A percentile compares a stretch with the other conserved stretches of the same genome.
Conservation (phyloP, 2,888 invertebrate genomes). For the Plusia festucae region DNA sequence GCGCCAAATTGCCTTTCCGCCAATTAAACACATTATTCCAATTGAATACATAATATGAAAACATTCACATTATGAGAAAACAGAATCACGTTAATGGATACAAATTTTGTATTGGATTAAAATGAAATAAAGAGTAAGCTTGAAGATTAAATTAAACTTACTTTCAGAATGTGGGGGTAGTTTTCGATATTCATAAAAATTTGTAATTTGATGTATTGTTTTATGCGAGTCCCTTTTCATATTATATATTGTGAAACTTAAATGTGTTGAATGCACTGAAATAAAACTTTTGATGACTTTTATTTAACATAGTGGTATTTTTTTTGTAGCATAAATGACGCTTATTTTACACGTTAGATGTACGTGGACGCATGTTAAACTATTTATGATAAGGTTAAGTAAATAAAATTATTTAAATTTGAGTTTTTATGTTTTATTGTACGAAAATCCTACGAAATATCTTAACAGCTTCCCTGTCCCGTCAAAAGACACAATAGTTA, state of each 20-base stretch:
- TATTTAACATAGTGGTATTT: conserved; percentile 33
- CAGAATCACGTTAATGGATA: no score
- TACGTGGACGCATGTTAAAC: conserved; percentile 84
- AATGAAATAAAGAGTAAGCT: no score
- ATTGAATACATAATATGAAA: no score
- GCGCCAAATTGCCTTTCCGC: no score
- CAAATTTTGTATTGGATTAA: no score
- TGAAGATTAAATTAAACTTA: not conserved
- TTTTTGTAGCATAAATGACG: conserved; percentile 77
- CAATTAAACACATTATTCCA: no score
- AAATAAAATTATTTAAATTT: conserved; percentile 85
- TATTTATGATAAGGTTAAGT: conserved; percentile 80
- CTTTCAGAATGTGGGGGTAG: not conserved
- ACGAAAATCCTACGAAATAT: conserved; percentile 15
- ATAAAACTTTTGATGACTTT: conserved; percentile 58
- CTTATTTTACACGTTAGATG: conserved; percentile 82
- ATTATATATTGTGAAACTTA: not conserved
- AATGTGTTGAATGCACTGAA: conserved; percentile 25
- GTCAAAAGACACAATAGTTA: no score
- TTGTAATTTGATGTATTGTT: not conserved
- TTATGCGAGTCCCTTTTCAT: not conserved
- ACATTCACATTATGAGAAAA: no score
- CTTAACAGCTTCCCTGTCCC: no score
- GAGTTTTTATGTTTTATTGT: conserved; percentile 30
- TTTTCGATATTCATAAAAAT: not conserved